phyloP scores from a whole-genome alignment of 1,140 invertebrate species.

The Zaprionus lachaisei region DNA sequence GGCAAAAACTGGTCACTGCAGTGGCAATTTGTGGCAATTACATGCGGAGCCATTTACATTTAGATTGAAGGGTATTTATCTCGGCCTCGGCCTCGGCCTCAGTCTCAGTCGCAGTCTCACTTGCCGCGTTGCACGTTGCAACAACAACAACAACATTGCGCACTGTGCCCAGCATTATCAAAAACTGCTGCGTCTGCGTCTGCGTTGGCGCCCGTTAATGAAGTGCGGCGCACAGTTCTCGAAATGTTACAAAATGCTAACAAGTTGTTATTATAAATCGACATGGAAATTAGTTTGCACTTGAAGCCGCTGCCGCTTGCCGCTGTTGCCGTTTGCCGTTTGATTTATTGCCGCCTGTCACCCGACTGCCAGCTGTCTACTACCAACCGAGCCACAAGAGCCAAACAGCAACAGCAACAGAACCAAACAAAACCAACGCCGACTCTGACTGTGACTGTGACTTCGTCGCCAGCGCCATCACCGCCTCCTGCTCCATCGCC shows the following conservation, averaged over 20 bases:
- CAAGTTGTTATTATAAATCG: conserved; percentile 83
- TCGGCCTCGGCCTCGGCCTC: conserved; percentile 20
- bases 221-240: conserved; percentile 47
- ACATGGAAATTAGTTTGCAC: conserved; percentile 83
- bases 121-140: conserved; percentile 34
- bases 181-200: conserved; percentile 21
- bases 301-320: conserved; percentile 76
- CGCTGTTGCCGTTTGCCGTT: conserved; percentile 72
- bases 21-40: conserved; percentile 84
- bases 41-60: conserved; percentile 83
- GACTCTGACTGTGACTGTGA: conserved; percentile 24
- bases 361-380: conserved; percentile 79
- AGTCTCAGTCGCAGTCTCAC: background rate
- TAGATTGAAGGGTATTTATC: conserved; percentile 84
- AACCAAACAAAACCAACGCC: conserved; percentile 17
- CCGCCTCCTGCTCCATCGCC: background rate
- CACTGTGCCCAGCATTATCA: conserved; percentile 42
- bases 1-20: conserved; percentile 80
- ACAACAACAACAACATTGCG: conserved; percentile 21
- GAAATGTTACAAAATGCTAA: conserved; percentile 78
- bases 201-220: conserved; percentile 51
- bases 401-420: conserved; percentile 7
- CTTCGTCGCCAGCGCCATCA: conserved; percentile 21
- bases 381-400: conserved; percentile 47
- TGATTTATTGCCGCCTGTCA: conserved; percentile 82